phyloP scores from a whole-genome alignment of 2,113 vertebrate species.

The Tinamus guttatus region DNA sequence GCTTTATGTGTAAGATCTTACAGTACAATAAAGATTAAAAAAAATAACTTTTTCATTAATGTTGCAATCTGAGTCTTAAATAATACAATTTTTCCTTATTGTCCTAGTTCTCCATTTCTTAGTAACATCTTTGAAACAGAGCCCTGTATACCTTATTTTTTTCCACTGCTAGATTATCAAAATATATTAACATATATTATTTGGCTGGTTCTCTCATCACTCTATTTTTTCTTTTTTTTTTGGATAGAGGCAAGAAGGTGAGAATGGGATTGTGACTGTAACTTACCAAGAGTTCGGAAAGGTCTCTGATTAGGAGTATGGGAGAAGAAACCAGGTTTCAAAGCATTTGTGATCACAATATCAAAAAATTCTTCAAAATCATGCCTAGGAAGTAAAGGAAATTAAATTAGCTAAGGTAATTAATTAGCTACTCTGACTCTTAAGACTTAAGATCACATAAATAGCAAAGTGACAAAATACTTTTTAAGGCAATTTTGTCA shows the following conservation, averaged over 20 bases:
- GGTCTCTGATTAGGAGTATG: conserved; percentile 90
- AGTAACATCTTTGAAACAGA: not conserved
- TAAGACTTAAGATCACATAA: not conserved
- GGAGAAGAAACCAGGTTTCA: conserved; percentile 97
- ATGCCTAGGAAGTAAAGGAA: conserved; percentile 78
- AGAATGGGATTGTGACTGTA: not conserved
- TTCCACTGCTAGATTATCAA: not conserved
- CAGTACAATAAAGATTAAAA: not conserved
- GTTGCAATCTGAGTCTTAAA: not conserved
- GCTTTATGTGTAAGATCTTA: not conserved
- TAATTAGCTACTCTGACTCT: not conserved
- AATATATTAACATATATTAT: not conserved
- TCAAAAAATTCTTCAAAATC: conserved; percentile 95
- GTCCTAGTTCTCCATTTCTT: not conserved
- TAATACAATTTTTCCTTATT: not conserved
- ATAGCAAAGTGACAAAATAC: not conserved
- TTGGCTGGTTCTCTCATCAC: not conserved
- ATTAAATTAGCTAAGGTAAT: not conserved
- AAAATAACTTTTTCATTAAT: not conserved
- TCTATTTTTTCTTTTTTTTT: not conserved
- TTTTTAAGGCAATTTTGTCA: not conserved
- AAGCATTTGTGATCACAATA: conserved; percentile 93
- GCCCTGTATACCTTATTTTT: not conserved
- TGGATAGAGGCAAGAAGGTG: not conserved
- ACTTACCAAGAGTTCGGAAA: conserved; percentile 91